Evolutionary conservation across 2,113 vertebrate genomes (phyloP).

Genomic region (Caracal caracal): DNA sequence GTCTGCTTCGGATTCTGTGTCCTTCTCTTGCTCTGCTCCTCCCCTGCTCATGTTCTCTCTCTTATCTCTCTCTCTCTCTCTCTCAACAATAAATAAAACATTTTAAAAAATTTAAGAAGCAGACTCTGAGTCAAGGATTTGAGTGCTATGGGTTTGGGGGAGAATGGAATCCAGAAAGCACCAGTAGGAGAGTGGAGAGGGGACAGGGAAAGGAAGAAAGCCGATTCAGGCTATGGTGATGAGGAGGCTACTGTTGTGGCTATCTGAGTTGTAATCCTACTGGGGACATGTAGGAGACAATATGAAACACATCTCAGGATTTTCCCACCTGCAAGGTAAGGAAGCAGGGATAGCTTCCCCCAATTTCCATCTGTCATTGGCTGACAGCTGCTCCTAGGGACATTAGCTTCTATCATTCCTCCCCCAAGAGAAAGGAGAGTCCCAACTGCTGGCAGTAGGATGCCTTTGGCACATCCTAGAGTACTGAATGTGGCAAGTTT

Average conservation of each 20-base stretch:
- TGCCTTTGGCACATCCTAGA: background rate
- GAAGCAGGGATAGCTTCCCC: background rate
- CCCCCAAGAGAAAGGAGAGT: background rate
- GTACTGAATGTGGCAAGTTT: background rate
- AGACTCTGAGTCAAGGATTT: background rate
- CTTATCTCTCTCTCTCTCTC: too few species aligned
- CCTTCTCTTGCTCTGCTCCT: too few species aligned
- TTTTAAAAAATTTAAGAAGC: background rate
- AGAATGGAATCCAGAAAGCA: background rate
- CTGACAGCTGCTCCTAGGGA: background rate
- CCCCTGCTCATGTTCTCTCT: too few species aligned
- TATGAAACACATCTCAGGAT: background rate
- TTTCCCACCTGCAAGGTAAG: background rate
- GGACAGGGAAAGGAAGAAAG: background rate
- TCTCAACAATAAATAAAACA: too few species aligned
- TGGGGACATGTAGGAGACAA: background rate
- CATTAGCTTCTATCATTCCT: background rate
- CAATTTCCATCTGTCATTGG: background rate
- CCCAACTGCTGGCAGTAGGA: background rate
- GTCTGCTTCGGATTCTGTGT: too few species aligned
- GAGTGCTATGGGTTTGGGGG: background rate
- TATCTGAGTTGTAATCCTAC: background rate
- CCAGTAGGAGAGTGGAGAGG: rapidly evolving
- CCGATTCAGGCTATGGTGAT: background rate
- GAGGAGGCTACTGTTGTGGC: too few species aligned